phyloP scores from a whole-genome alignment of 1,140 invertebrate species.

The Portunus trituberculatus region DNA sequence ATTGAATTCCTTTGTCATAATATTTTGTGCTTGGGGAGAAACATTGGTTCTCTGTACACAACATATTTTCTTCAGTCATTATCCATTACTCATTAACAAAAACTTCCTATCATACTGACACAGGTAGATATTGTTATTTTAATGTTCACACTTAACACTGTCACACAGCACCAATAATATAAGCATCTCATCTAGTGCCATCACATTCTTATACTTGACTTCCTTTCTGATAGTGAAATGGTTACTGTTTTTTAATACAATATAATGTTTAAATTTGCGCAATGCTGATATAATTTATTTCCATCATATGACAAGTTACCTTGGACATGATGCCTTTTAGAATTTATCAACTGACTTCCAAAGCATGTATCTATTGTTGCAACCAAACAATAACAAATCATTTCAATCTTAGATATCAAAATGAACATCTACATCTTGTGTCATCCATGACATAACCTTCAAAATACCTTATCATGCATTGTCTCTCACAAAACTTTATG shows the following conservation, averaged over 20 bases:
- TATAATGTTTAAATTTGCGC: background rate
- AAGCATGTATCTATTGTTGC: background rate
- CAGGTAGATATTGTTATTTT: background rate
- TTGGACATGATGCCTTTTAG: background rate
- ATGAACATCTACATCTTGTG: too few relatives aligned
- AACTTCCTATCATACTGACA: background rate
- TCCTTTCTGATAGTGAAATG: background rate
- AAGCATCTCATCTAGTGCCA: background rate
- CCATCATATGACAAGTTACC: background rate
- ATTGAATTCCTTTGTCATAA: background rate
- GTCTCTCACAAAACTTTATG: background rate
- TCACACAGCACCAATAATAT: background rate
- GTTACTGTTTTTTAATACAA: background rate
- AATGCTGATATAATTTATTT: background rate
- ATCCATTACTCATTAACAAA: background rate
- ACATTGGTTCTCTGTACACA: background rate
- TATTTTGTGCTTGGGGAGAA: background rate
- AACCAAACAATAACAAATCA: background rate
- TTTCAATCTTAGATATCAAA: background rate
- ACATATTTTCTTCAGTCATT: background rate
- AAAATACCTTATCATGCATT: background rate
- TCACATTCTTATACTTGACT: background rate
- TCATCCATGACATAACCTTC: background rate
- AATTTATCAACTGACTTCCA: background rate
- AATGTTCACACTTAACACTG: background rate